Base-by-base conservation (phyloP, 1,140 invertebrate species). In the Mylabris phalerata region DNA sequence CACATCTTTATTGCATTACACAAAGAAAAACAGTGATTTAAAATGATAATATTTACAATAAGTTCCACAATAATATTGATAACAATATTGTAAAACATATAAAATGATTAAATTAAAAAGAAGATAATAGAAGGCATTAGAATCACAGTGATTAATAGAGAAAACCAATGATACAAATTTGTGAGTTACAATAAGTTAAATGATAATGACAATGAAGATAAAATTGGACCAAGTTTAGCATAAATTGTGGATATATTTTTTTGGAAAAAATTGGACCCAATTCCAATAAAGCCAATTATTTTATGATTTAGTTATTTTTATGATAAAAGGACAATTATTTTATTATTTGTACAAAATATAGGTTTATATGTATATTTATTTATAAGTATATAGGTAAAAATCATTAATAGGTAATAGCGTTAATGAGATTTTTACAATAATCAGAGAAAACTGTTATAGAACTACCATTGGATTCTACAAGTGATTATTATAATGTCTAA, bases 1-100 rank as follows among this genome's bases (percentile, higher is more conserved):
- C 55, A 57, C 55, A 46, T 49, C 25, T 60, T 60, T 56, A 61
- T 62, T 62, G 60, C 60, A 54, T 55, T 62, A 58, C 60, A 62
- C 56, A 62, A 62, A 62, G 56, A 62, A 62, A 19, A 62, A 58
- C 45, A 55, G 60, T 62, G 60, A 55, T 52, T 58, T 19, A 19
- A 62, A 62, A 24, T 50, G n/a, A 57, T 44, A 19, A 19, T 48
- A 50, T 61, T 57, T 61, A 47, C 57, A 61, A 55, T 52, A 42
- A 52, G 39, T 57, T 61, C 52, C 55, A 61, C 43, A 24, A 55
- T 46, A 48, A 46, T 57, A 32, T 55, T 49, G 40, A 46, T 55
- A 50, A 50, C 48, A 10, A 49, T 24, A 54, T 51, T 55, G 45
- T 62, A 25, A 41, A 46, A 50, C 19, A 19, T 19, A 19, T 19